A percentile compares a stretch with the other conserved stretches of the same genome.
Conservation (phyloP, 2,113 vertebrate species). For the Pelvicachromis taeniatus region DNA sequence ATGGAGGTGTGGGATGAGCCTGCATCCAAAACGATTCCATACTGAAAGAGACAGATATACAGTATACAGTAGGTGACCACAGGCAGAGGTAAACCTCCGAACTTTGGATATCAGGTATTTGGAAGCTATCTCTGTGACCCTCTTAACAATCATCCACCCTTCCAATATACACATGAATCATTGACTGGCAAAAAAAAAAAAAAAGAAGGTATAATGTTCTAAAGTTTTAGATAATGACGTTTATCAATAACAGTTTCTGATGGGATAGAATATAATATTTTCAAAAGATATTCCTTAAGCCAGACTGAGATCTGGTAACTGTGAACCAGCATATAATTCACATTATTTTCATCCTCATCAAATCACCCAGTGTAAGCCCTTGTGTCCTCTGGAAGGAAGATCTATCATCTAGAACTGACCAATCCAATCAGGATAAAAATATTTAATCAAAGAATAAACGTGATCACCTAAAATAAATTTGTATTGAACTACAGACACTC, state of each 20-base stretch:
- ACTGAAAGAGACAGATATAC: constrained; percentile 61
- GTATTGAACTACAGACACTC: not conserved
- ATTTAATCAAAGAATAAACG: not conserved
- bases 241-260: not conserved
- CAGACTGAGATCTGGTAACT: fast-evolving
- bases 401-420: not conserved
- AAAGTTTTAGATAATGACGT: not conserved
- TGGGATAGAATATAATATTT: not conserved
- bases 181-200: not conserved
- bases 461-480: fast-evolving
- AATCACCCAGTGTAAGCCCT: not conserved
- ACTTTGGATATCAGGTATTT: not conserved
- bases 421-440: not conserved
- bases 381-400: fast-evolving
- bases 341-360: not conserved
- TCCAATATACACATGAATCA: not conserved
- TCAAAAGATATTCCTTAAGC: no score
- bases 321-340: not conserved
- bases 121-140: not conserved
- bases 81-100: not conserved
- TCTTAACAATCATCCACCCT: not conserved
- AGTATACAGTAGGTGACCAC: not conserved
- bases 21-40: constrained; percentile 83
- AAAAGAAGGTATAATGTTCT: not conserved
- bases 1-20: constrained; percentile 87